Conservation (phyloP, 2,888 invertebrate genomes). For the Lordiphosa fenestrarum region DNA sequence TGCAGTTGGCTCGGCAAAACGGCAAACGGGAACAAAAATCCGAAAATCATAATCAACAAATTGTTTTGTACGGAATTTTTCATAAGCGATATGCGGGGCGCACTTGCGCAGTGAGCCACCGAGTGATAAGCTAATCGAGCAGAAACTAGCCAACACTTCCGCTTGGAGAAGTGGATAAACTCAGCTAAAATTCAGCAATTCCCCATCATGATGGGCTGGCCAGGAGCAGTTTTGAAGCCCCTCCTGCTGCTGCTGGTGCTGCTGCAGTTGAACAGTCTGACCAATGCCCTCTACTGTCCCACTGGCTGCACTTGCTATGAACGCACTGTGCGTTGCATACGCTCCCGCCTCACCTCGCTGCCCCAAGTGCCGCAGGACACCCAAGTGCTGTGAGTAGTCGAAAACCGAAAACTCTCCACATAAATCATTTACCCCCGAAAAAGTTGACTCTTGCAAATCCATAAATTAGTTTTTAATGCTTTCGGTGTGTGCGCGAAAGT, state of each 20-base stretch:
- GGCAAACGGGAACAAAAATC: background rate
- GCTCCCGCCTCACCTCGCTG: slow-evolving; percentile 67
- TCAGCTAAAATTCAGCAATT: background rate
- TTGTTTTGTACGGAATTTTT: slow-evolving; percentile 12
- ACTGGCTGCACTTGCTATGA: slow-evolving; percentile 75
- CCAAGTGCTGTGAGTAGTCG: slow-evolving; percentile 77
- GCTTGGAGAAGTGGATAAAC: slow-evolving; percentile 7
- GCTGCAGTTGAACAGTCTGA: slow-evolving; percentile 25
- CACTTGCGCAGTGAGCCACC: slow-evolving; percentile 40
- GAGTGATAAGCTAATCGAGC: slow-evolving; percentile 9
- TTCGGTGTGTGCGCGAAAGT: slow-evolving; percentile 19
- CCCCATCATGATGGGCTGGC: background rate
- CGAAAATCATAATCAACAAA: slow-evolving; percentile 11
- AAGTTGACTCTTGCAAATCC: slow-evolving; percentile 59
- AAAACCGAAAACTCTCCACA: slow-evolving; percentile 24
- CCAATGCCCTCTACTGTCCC: slow-evolving; percentile 61
- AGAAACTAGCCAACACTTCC: slow-evolving; percentile 12
- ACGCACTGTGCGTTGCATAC: slow-evolving; percentile 77
- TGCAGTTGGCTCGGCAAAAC: slow-evolving; percentile 49
- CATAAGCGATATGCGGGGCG: slow-evolving; percentile 28
- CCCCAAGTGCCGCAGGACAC: slow-evolving; percentile 77
- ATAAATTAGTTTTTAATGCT: slow-evolving; percentile 72
- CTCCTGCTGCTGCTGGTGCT: slow-evolving; percentile 15
- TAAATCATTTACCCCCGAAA: slow-evolving; percentile 50
- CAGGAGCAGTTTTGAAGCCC: slow-evolving; percentile 23